Evolutionary conservation across 2,797 vertebrate genomes (phyloP), one percentile per base, ranked within the genome.

Genomic region (Protosalanx chinensis): DNA sequence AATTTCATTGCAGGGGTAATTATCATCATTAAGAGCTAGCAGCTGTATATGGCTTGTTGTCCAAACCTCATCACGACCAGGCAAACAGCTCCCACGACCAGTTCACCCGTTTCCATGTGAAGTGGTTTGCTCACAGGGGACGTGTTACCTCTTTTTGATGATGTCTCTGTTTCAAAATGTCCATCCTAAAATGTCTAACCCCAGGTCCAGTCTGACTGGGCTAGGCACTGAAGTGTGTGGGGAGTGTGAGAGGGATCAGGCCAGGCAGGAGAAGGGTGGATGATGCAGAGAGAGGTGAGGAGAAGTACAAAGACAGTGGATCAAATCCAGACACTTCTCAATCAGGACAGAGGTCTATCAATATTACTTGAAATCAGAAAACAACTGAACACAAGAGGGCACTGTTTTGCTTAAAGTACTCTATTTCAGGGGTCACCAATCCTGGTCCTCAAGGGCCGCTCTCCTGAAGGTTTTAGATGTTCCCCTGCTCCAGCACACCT

Each of bases 1-100:
- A 97, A 98, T 95, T 93, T 96, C 95, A 97, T 97, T 97, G 97
- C 94, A 91, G 92, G 91, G 91, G 88, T 97, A 98, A 98, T 98
- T 97, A 97, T 95, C 93, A 94, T 98, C 95, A 98, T 98, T 97
- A 96, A 96, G 95, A 93, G 93, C 93, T 92, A 95, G 95, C 95
- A 96, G 95, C 96, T 97, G 96, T 94, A 93, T 53, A 46, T 83
- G 87, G 88, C 89, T 89, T 78, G 83, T 86, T 87, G 88, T 85
- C 89, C 88, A 84, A 85, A 86, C 89, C 87, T 86, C 86, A 89
- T 85, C 88, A 84, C 67, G 1, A 46, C 41, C 41, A 46, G 3
- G 41, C 12, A 46, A 46, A 46, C 13, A 46, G 12, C 41, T 46
- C 81, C 78, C 86, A 83, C 86, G 82, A 82, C 83, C 16, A 56